Conservation (phyloP, 1,140 invertebrate genomes). For the Drosophila bocki region DNA sequence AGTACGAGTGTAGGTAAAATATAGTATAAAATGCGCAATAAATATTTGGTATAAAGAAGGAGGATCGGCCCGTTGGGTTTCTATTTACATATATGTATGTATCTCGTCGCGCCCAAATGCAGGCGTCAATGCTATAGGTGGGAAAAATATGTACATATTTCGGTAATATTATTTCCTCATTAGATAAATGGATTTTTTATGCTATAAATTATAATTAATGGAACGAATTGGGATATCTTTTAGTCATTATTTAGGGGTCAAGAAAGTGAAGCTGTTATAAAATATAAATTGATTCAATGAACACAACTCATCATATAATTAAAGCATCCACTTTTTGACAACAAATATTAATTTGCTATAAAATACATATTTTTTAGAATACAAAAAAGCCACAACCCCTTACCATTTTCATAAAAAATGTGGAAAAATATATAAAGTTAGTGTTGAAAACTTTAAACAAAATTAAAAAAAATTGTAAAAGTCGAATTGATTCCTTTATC, state of each 20-base stretch:
- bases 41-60: conserved; percentile 41
- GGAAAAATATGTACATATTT: conserved; percentile 1
- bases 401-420: no score
- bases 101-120: conserved; percentile 34
- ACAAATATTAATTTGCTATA: no score
- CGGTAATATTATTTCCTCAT: background rate
- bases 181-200: background rate
- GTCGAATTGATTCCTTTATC: no score
- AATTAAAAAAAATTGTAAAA: no score
- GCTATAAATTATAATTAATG: conserved; percentile 3
- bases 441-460: no score
- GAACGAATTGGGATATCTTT: no score
- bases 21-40: conserved; percentile 74
- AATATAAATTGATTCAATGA: background rate
- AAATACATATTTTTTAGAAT: no score
- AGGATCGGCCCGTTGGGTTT: conserved; percentile 1
- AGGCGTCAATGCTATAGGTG: conserved; percentile 21
- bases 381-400: no score
- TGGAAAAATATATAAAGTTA: no score
- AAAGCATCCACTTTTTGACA: no score
- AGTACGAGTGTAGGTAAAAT: conserved; percentile 33
- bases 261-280: background rate
- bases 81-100: background rate
- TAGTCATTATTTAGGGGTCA: background rate
- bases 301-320: no score